Conservation (phyloP, 2,888 invertebrate species). For the Stenurella melanura region DNA sequence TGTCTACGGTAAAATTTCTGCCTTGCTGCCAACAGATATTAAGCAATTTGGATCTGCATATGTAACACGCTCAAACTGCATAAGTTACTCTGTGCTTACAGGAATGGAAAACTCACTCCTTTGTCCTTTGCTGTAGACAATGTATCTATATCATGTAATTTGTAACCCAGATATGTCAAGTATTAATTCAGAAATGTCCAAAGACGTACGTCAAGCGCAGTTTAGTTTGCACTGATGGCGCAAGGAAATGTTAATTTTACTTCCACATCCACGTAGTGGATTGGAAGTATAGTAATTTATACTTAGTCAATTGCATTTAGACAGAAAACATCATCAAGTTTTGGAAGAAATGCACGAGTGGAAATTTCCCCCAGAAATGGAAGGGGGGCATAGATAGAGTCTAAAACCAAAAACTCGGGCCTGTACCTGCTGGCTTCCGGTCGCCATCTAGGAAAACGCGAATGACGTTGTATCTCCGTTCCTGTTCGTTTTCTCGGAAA, state of each 20-base stretch:
- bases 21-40: slow-evolving; percentile 5
- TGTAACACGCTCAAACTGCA: slow-evolving; percentile 12
- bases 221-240: neutral
- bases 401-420: too few species aligned
- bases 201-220: neutral
- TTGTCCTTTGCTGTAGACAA: neutral
- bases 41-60: slow-evolving; percentile 30
- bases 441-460: too few species aligned
- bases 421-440: too few species aligned
- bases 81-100: slow-evolving; percentile 12
- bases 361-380: too few species aligned
- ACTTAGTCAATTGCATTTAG: too few species aligned
- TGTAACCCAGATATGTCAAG: neutral
- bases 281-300: too few species aligned
- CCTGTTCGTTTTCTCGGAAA: too few species aligned
- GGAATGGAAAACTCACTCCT: slow-evolving; percentile 10
- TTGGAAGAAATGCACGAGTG: too few species aligned
- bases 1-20: neutral
- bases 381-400: too few species aligned
- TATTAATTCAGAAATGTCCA: slow-evolving; percentile 5
- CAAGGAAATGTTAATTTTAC: neutral
- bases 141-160: slow-evolving; percentile 4
- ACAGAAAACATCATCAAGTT: too few species aligned
- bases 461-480: too few species aligned
- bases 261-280: too few species aligned